A percentile compares a stretch with the other conserved stretches of the same genome.
Evolutionary conservation across 2,797 vertebrate species (phyloP).

Genomic region (Linurgus olivaceus): DNA sequence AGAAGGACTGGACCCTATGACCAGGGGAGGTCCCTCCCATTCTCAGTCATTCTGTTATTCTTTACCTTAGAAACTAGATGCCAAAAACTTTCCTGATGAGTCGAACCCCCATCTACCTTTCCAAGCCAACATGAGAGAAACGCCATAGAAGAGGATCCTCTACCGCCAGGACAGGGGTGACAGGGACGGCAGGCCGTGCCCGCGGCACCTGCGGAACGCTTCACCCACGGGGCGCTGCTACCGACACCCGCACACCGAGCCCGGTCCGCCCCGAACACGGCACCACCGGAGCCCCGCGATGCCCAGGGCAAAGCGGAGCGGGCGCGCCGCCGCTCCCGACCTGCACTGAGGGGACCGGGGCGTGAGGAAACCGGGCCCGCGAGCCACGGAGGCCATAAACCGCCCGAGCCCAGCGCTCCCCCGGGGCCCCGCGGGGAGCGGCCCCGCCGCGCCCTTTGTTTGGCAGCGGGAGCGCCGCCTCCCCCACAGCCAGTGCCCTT

Average conservation of each 20-base stretch:
- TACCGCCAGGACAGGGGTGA: fast-evolving
- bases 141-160: fast-evolving
- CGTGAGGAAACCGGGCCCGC: fast-evolving
- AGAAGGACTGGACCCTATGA: fast-evolving
- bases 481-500: neutral
- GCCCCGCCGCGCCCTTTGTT: conserved; percentile 1
- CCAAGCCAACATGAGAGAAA: neutral
- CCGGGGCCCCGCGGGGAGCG: neutral
- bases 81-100: neutral
- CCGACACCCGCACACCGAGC: neutral
- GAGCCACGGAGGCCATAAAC: fast-evolving
- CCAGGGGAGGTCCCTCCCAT: neutral
- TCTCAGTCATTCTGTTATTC: neutral
- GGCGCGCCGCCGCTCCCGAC: neutral
- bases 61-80: fast-evolving
- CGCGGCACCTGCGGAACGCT: neutral
- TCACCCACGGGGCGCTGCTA: fast-evolving
- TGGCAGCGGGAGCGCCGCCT: neutral
- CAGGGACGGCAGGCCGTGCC: fast-evolving
- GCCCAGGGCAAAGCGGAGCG: no score
- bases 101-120: neutral
- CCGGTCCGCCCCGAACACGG: neutral
- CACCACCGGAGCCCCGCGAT: neutral
- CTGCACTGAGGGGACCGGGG: neutral
- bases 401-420: no score